Evolutionary conservation across 2,888 invertebrate genomes (phyloP), one percentile per base, ranked within the genome.

Genomic region (Amorpha juglandis): DNA sequence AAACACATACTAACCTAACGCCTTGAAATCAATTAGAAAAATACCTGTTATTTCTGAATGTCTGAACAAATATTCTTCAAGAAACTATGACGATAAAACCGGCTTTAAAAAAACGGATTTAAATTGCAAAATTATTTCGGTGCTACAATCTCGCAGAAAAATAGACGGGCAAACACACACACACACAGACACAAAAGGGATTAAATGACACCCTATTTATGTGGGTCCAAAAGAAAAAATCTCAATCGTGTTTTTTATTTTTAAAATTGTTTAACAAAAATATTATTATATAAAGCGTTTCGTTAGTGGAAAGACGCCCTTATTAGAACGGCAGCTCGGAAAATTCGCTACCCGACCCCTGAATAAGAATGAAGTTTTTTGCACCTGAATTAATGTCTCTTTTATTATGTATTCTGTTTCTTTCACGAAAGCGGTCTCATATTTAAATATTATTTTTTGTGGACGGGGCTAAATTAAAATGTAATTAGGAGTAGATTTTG

Each of bases 311-410:
- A 14, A 33, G 19, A 33, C 33, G 21, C 63, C 6, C 68, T 48
- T 35, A 66, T 21, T 64, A 51, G 67, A 62, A 69, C 69, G 74
- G 66, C 64, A 69, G 68, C 75, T 78, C 77, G 80, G 80, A 82
- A 80, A 83, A 82, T 82, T 86, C 78, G 74, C 80, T 71, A 74
- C 72, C 77, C 80, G 71, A 71, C 80, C 77, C 76, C 75, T 85
- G 88, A 88, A 88, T 87, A 81, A 79, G 78, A 87, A 88, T 84
- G 81, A 86, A 84, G 80, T 88, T 88, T 27, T 58, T 88, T 87
- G 79, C 79, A 78, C 78, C 77, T 78, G 71, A 74, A 75, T 78
- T 78, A 76, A 75, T 69, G 68, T 63, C 53, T 69, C 42, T 67
- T 63, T 63, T 75, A 79, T 80, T 81, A 76, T 70, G 68, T 70